Conservation (phyloP, 2,797 vertebrate genomes). For the Calcarius lapponicus region DNA sequence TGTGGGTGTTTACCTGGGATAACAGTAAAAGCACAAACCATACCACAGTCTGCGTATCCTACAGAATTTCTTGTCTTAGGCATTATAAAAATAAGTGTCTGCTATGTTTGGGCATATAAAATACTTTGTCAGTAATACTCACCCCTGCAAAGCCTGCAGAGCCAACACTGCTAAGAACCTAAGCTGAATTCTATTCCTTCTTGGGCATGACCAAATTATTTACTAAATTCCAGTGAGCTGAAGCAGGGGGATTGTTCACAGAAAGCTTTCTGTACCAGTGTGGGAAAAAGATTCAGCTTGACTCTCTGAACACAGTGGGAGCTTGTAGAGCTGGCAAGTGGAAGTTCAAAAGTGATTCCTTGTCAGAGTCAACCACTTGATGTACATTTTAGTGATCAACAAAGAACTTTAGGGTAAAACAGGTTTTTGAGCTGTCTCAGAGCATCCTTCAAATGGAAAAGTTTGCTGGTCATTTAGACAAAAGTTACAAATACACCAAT, state of each 20-base stretch:
- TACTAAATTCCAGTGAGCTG: slow-evolving; percentile 32
- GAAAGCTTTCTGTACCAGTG: not conserved
- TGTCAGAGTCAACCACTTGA: not conserved
- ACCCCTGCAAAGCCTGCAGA: not conserved
- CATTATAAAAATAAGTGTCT: not conserved
- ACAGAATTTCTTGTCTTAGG: not conserved
- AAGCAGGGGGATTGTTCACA: not conserved
- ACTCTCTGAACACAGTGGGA: not conserved
- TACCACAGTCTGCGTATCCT: not conserved
- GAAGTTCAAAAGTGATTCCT: not conserved
- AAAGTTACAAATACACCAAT: not conserved
- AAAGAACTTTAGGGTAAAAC: not conserved
- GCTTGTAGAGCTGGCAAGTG: not conserved
- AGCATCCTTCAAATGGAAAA: not conserved
- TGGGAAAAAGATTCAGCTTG: not conserved
- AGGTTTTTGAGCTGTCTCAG: not conserved
- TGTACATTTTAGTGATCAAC: not conserved
- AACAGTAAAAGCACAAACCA: not conserved
- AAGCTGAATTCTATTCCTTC: slow-evolving; percentile 27
- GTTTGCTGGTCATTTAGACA: not conserved
- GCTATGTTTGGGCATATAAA: not conserved
- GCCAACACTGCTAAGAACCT: not conserved
- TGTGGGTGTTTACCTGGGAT: not conserved
- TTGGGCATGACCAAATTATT: not conserved
- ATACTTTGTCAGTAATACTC: not conserved